Percentiles rank a stretch among this genome's conserved stretches.
Evolutionary conservation across 2,113 vertebrate genomes (phyloP).

Genomic region (Synodontis membranacea): DNA sequence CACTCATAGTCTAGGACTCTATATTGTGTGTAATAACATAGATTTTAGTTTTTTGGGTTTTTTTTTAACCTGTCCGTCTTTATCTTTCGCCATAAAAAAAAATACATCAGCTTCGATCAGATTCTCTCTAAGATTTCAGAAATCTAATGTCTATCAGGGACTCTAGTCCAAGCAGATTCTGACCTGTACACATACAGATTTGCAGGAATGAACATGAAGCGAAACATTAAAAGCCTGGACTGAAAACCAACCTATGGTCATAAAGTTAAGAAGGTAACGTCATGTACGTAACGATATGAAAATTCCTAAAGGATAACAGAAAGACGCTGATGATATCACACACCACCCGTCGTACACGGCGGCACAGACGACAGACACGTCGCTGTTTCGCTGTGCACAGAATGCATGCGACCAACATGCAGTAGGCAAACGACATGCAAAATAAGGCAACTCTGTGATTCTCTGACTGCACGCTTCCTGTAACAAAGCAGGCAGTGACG

Average conservation of each 20-base stretch:
- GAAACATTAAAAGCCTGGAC: not conserved
- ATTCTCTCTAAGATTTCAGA: not conserved
- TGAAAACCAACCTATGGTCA: not conserved
- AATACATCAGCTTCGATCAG: too few relatives aligned
- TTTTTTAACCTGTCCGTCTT: not conserved
- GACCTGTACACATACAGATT: not conserved
- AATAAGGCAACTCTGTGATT: not conserved
- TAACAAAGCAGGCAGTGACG: not conserved
- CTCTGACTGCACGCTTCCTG: not conserved
- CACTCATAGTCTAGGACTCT: not conserved
- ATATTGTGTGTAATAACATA: not conserved
- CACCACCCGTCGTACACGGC: not conserved
- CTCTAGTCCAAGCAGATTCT: not conserved
- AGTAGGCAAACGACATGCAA: slow-evolving; percentile 37
- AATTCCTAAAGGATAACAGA: not conserved
- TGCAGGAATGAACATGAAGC: not conserved
- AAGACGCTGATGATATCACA: not conserved
- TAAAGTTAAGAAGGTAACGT: too few relatives aligned
- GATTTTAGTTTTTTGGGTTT: too few relatives aligned
- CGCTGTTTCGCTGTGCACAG: not conserved
- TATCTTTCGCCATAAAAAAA: too few relatives aligned
- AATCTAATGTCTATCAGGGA: not conserved
- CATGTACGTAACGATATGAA: not conserved
- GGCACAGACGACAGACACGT: not conserved
- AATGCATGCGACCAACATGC: slow-evolving; percentile 10